Evolutionary conservation across 2,113 vertebrate species (phyloP).

Genomic region (Zonotrichia leucophrys): DNA sequence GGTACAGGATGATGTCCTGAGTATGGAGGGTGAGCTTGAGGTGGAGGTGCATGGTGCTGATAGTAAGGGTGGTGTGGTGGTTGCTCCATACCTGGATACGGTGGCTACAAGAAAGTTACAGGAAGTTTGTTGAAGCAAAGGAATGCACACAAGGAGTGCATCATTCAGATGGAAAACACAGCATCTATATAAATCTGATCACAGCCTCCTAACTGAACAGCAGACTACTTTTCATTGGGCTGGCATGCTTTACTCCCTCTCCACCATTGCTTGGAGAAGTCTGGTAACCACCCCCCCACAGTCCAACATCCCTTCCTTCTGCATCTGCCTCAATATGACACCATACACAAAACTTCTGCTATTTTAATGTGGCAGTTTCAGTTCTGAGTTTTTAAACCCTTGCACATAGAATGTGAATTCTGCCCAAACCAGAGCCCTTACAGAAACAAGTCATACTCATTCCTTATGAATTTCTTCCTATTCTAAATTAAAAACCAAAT

Average conservation of each 20-base stretch:
- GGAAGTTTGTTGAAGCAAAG: background rate
- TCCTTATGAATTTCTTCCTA: background rate
- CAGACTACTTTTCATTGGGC: background rate
- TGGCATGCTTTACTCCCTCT: background rate
- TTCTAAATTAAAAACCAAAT: background rate
- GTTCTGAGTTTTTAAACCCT: background rate
- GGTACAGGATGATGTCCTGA: constrained; percentile 91
- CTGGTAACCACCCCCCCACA: background rate
- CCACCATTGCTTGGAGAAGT: background rate
- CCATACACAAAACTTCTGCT: background rate
- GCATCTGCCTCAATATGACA: background rate
- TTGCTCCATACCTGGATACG: constrained; percentile 93
- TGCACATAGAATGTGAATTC: background rate
- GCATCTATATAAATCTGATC: background rate
- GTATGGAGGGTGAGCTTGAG: constrained; percentile 87
- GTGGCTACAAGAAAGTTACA: constrained; percentile 76
- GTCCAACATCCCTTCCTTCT: background rate
- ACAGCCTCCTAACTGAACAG: background rate
- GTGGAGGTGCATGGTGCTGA: constrained; percentile 93
- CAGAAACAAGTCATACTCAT: background rate
- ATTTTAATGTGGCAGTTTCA: background rate
- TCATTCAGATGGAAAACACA: background rate
- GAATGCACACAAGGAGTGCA: background rate
- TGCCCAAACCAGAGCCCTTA: background rate
- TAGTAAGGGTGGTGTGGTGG: constrained; percentile 88